These are phyloP conservation scores for Rhopalosiphum maidis DNA, from an alignment of 1,140 invertebrate genomes.

Conservation along the genomic window DNA sequence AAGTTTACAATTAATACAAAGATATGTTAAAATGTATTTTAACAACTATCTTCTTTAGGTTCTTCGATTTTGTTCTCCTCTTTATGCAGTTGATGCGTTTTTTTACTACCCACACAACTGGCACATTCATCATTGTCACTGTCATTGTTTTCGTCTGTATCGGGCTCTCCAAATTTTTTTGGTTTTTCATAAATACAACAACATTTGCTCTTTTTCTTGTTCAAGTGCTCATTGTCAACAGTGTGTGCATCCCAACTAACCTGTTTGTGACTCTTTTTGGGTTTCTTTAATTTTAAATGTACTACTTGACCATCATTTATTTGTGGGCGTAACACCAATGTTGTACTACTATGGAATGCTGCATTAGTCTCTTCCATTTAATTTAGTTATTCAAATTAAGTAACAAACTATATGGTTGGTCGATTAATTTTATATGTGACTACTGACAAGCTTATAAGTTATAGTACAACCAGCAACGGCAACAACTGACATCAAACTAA, in stretches of 20 bases:
- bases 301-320: slow-evolving; percentile 67
- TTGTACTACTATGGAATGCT: background rate
- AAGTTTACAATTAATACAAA: background rate
- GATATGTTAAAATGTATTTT: background rate
- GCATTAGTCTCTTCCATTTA: slow-evolving; percentile 41
- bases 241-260: slow-evolving; percentile 88
- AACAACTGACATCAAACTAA: background rate
- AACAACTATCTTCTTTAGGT: background rate
- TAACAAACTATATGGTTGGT: background rate
- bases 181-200: slow-evolving; percentile 90
- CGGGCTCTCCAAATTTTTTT: slow-evolving; percentile 75
- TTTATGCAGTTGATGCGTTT: slow-evolving; percentile 68
- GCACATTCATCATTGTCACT: slow-evolving; percentile 83
- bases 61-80: background rate
- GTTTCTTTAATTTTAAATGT: slow-evolving; percentile 76
- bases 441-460: background rate
- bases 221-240: slow-evolving; percentile 93
- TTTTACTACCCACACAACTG: slow-evolving; percentile 83
- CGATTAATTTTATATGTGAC: background rate
- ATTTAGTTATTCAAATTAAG: background rate
- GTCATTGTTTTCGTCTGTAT: slow-evolving; percentile 80
- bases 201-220: slow-evolving; percentile 94
- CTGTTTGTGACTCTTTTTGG: slow-evolving; percentile 76
- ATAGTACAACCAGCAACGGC: background rate
- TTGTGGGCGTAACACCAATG: slow-evolving; percentile 36